Conservation (phyloP, 2,797 vertebrate species). For the Taeniopygia guttata region DNA sequence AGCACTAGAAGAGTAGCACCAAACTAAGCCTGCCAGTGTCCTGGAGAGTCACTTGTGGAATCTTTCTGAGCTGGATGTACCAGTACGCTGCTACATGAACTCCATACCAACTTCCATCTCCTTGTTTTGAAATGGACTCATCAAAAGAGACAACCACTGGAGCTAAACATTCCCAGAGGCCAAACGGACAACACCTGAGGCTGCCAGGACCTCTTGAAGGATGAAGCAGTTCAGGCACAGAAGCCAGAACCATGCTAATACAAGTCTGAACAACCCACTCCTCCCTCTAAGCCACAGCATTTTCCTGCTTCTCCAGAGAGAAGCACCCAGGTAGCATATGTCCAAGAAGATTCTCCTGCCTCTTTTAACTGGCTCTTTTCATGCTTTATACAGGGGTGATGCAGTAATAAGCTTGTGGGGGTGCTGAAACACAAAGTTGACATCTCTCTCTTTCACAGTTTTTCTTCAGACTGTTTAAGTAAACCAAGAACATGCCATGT, state of each 20-base stretch:
- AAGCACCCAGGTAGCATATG: background rate
- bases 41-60: background rate
- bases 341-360: background rate
- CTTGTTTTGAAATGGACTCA: background rate
- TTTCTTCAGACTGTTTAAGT: background rate
- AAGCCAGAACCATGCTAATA: background rate
- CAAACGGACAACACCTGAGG: background rate
- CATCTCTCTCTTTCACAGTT: background rate
- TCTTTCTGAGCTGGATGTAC: background rate
- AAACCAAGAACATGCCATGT: background rate
- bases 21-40: background rate
- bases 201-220: background rate
- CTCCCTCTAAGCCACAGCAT: background rate
- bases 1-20: background rate
- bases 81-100: rapidly evolving
- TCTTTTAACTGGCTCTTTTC: background rate
- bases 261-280: background rate
- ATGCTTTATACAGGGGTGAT: background rate
- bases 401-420: background rate
- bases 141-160: background rate
- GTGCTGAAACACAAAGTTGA: background rate
- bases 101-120: background rate
- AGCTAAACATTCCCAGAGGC: background rate
- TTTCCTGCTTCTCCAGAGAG: background rate
- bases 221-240: background rate